These are phyloP conservation scores for Ophiothrix spiculata DNA, from an alignment of 35 echinoderm and acorn worm species.

Conservation along the genomic window DNA sequence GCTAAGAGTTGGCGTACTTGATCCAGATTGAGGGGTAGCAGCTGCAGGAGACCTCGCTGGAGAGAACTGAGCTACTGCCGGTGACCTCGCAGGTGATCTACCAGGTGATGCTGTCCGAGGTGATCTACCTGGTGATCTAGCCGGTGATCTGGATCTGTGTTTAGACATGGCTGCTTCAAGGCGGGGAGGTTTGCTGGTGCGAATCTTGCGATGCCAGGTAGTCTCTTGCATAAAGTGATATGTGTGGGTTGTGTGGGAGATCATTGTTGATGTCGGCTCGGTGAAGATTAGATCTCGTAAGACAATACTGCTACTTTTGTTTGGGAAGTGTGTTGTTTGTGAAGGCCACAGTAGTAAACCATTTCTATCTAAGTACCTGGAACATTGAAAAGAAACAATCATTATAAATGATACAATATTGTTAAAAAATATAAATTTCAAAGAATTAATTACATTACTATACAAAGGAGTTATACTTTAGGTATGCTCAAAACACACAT, in stretches of 20 bases:
- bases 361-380: conserved; percentile 23
- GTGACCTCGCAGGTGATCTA: neutral
- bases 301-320: conserved; percentile 31
- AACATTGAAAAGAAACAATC: no score
- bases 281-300: conserved; percentile 86
- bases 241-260: conserved; percentile 66
- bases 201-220: conserved; percentile 73
- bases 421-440: no score
- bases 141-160: neutral
- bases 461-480: no score
- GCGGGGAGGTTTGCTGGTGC: conserved; percentile 34
- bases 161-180: neutral
- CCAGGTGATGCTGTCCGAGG: neutral
- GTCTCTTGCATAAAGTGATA: conserved; percentile 88
- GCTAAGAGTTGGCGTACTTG: conserved; percentile 3
- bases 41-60: neutral
- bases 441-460: no score
- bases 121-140: neutral
- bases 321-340: conserved; percentile 49
- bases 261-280: conserved; percentile 43
- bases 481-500: no score
- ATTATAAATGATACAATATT: no score
- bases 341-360: conserved; percentile 57
- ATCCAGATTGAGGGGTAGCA: neutral
- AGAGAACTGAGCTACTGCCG: neutral